Base-by-base conservation (phyloP, 2,888 invertebrate genomes). In the Protonemura montana region DNA sequence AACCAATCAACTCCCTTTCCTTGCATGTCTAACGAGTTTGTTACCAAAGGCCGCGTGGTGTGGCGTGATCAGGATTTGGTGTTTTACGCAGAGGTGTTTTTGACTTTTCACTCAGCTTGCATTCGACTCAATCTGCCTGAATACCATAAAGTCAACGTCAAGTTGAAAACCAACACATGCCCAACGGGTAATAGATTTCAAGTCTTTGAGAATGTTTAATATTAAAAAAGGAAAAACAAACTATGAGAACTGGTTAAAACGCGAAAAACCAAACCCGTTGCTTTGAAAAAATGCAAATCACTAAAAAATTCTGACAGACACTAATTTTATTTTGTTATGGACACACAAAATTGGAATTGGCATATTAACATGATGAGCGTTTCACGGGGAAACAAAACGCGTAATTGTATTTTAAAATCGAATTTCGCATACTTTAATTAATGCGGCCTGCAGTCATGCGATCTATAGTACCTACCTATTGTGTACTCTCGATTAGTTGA, bases 1-100 rank as follows among this genome's bases (percentile, higher is more conserved):
- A 86, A 84, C 86, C 86, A 87, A 87, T 87, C 87, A 87, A 80
- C 86, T 41, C 41, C 21, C 30, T 76, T 76, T 76, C 26, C 76
- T 84, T 28, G 84, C 84, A 76, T 76, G 82, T 76, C 82, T 87
- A 87, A 87, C 87, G 81, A 87, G 59, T 86, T 86, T 85, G 81
- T 13, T 3, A 82, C 30, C 41, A 76, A 80, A 35, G 59, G 25
- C 85, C 76, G n/a, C n/a, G n/a, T n/a, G n/a, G n/a, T n/a, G n/a
- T 30, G 78, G 27, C 85, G 78, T 6, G 78, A 26, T 26, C 78
- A 7, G 78, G 78, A 26, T 81, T 30, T 28, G 6, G 29, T 30
- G 59, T 59, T 59, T 7, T 59, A 59, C 59, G 21, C 59, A 16
- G 59, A 59, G 59, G 59, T 81, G 81, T 27, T 81, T 81, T 81